Evolutionary conservation across 2,888 invertebrate genomes (phyloP).

Genomic region (Petrolisthes cinctipes): DNA sequence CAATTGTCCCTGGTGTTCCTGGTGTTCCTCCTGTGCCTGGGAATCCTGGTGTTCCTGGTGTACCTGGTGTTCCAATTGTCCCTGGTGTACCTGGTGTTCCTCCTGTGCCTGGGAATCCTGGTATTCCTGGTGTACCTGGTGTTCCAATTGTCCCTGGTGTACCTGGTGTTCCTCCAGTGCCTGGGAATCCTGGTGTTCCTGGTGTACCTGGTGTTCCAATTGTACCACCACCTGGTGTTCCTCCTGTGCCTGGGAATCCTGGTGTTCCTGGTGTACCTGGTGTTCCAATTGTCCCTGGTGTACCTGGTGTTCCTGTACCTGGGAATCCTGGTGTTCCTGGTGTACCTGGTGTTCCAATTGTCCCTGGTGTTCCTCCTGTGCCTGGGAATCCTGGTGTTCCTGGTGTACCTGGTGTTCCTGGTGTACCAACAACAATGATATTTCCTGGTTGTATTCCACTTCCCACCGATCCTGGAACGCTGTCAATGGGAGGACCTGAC

Average conservation of each 20-base stretch:
- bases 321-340: not conserved
- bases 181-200: not conserved
- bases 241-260: not conserved
- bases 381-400: conserved; percentile 11
- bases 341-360: not conserved
- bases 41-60: not conserved
- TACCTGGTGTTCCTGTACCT: not conserved
- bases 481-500: not conserved
- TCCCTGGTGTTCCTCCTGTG: conserved; percentile 4
- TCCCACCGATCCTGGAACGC: not conserved
- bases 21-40: too few relatives aligned
- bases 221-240: not conserved
- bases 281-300: not conserved
- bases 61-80: not conserved
- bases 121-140: not conserved
- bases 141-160: not conserved
- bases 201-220: not conserved
- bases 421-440: not conserved
- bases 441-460: not conserved
- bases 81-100: not conserved
- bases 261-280: not conserved
- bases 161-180: not conserved
- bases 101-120: not conserved
- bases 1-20: conserved; percentile 2
- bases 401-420: not conserved